Conservation (phyloP, 2,113 vertebrate species). For the human region DNA sequence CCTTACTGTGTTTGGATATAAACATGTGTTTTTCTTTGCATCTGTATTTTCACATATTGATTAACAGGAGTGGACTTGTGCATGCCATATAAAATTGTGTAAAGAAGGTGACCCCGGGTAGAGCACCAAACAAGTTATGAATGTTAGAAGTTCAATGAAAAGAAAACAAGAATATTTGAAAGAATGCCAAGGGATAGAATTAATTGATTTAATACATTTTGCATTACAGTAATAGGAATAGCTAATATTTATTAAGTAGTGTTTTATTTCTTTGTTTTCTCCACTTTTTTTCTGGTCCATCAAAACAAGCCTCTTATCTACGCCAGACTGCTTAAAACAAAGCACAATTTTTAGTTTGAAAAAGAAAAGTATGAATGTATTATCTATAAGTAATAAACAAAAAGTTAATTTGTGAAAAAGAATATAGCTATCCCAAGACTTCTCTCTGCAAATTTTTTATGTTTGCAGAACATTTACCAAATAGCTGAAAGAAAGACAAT, state of each 20-base stretch:
- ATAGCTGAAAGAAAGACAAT: conserved; percentile 20
- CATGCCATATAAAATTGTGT: not conserved
- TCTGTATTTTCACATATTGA: not conserved
- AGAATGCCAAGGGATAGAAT: not conserved
- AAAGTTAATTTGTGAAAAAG: not conserved
- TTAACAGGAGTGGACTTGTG: not conserved
- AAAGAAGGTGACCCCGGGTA: not conserved
- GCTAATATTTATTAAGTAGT: not conserved
- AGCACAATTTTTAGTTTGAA: not conserved
- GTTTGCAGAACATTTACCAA: not conserved
- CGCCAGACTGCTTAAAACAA: not conserved
- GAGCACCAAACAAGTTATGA: not conserved
- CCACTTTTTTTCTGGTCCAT: not conserved
- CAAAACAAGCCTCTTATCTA: not conserved
- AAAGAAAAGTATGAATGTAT: not conserved
- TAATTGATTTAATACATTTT: not conserved
- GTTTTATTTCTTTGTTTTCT: conserved; percentile 18
- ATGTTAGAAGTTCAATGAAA: not conserved
- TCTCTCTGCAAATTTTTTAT: not conserved
- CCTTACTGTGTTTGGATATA: not conserved
- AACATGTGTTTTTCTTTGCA: not conserved
- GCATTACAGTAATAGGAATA: not conserved
- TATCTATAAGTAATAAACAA: not conserved
- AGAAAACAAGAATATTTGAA: conserved; percentile 16
- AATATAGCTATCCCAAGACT: not conserved